Conservation (phyloP, 2,113 vertebrate species). For the Chauna torquata region DNA sequence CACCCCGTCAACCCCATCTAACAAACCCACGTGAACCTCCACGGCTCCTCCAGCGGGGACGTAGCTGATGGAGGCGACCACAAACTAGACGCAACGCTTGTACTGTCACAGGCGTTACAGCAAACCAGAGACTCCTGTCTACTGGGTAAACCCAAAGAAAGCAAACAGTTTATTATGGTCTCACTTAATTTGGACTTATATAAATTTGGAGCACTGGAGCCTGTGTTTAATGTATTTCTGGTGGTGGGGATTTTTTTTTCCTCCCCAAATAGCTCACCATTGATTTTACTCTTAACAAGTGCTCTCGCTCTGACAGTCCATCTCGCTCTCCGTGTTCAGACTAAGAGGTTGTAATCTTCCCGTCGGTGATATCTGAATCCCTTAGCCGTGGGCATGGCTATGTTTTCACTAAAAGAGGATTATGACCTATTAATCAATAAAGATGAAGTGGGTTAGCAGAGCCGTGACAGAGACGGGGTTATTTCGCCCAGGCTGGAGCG, state of each 20-base stretch:
- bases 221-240: slow-evolving; percentile 51
- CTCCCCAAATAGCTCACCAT: slow-evolving; percentile 12
- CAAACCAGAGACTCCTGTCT: background rate
- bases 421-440: slow-evolving; percentile 48
- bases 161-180: slow-evolving; percentile 62
- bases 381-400: background rate
- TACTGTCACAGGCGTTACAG: background rate
- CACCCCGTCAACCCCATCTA: background rate
- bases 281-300: slow-evolving; percentile 53
- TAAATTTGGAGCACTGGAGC: background rate
- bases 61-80: background rate
- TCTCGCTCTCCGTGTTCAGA: background rate
- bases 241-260: background rate
- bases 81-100: background rate
- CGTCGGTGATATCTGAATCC: background rate
- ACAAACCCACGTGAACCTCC: background rate
- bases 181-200: slow-evolving; percentile 32
- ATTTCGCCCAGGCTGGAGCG: background rate
- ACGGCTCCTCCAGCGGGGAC: background rate
- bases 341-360: slow-evolving; percentile 16
- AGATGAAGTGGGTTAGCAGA: slow-evolving; percentile 19
- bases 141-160: slow-evolving; percentile 32
- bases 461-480: background rate
- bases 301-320: background rate
- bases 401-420: slow-evolving; percentile 51